These are phyloP conservation scores for Himalopsyche anomala DNA, from an alignment of 2,888 invertebrate species.

Conservation along the genomic window DNA sequence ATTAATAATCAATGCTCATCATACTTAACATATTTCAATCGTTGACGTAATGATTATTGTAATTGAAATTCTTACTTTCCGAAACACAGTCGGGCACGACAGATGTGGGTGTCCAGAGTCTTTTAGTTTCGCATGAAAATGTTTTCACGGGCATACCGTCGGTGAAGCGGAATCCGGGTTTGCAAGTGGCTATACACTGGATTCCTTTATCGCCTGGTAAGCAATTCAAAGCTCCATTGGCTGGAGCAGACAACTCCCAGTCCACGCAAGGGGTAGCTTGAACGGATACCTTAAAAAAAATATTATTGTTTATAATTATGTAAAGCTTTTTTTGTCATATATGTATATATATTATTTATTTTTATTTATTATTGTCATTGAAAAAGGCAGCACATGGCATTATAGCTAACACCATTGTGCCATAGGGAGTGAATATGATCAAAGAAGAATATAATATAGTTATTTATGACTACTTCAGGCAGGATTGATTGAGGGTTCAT, in stretches of 20 bases:
- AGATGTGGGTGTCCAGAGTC: constrained; percentile 90
- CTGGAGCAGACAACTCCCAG: constrained; percentile 94
- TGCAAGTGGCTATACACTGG: constrained; percentile 93
- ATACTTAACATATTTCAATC: background rate
- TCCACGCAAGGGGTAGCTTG: constrained; percentile 96
- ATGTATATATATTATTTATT: too few relatives aligned
- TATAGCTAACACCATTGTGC: too few relatives aligned
- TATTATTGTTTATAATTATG: background rate
- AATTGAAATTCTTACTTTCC: constrained; percentile 79
- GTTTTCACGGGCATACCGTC: constrained; percentile 93
- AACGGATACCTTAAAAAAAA: constrained; percentile 82
- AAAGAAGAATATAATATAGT: too few relatives aligned
- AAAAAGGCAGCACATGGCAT: too few relatives aligned
- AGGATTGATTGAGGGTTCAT: background rate
- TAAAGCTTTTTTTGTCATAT: too few relatives aligned
- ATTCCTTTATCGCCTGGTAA: constrained; percentile 88
- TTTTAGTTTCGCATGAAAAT: constrained; percentile 88
- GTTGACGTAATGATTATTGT: too few relatives aligned
- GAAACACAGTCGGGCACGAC: constrained; percentile 97
- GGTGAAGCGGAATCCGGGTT: constrained; percentile 91
- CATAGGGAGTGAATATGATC: too few relatives aligned
- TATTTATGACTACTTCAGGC: background rate
- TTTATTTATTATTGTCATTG: too few relatives aligned
- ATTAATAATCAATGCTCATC: background rate
- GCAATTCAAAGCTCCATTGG: constrained; percentile 92